Evolutionary conservation across 1,140 invertebrate species (phyloP).

Genomic region (Macrobrachium nipponense): DNA sequence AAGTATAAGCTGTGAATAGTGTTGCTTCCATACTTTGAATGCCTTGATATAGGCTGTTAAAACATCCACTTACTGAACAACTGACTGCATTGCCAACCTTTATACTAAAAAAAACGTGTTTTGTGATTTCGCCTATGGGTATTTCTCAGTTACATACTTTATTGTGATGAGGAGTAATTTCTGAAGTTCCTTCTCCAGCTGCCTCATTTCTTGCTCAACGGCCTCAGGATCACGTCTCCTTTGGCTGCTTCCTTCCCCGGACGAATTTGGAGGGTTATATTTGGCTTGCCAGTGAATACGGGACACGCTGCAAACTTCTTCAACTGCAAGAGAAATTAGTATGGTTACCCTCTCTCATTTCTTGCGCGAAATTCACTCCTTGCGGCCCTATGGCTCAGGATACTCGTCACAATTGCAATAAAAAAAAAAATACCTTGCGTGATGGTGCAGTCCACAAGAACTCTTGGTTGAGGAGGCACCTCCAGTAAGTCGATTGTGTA

Average conservation of each 20-base stretch:
- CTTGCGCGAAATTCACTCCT: not conserved
- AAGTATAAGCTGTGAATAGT: no score
- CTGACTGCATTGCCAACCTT: no score
- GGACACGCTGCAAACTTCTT: constrained; percentile 76
- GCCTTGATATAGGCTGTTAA: no score
- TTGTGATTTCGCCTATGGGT: not conserved
- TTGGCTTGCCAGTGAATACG: constrained; percentile 77
- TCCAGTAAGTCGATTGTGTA: constrained; percentile 76
- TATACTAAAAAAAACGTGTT: not conserved
- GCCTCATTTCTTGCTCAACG: constrained; percentile 82
- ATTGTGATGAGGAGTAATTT: constrained; percentile 78
- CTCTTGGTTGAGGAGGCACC: constrained; percentile 76
- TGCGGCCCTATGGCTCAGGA: not conserved
- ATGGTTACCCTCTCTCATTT: not conserved
- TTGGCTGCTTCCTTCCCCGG: constrained; percentile 72
- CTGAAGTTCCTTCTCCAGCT: constrained; percentile 79
- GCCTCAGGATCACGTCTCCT: constrained; percentile 79
- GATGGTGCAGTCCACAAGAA: constrained; percentile 61
- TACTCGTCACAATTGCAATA: not conserved
- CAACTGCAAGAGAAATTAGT: constrained; percentile 71
- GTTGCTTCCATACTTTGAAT: no score
- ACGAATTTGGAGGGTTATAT: constrained; percentile 78
- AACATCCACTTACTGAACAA: no score
- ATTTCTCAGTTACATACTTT: constrained; percentile 71
- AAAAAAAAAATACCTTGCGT: no score